Conservation (phyloP, 2,888 invertebrate genomes). For the Rotaria magnacalcarata region DNA sequence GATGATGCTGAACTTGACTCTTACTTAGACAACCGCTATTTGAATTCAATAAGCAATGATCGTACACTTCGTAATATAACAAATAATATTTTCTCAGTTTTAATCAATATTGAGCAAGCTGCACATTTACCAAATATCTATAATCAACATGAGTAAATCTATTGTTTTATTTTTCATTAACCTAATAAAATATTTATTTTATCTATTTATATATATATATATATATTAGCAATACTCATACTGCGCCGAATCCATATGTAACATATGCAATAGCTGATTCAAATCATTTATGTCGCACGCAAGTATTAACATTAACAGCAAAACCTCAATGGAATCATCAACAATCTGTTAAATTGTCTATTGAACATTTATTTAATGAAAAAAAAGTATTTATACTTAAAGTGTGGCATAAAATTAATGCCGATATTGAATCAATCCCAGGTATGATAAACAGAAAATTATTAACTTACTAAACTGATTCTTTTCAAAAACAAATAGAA, state of each 20-base stretch:
- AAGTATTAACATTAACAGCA: background rate
- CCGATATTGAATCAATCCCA: constrained; percentile 47
- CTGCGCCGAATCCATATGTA: constrained; percentile 21
- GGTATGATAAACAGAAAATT: constrained; percentile 49
- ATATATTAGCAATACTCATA: background rate
- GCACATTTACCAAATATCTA: constrained; percentile 40
- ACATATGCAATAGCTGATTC: constrained; percentile 24
- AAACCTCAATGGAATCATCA: constrained; percentile 44
- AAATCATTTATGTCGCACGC: constrained; percentile 1
- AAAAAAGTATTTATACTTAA: constrained; percentile 57
- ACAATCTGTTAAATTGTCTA: background rate
- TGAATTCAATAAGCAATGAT: background rate
- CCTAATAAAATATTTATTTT: background rate
- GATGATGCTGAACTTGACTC: constrained; percentile 20
- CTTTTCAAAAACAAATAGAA: background rate
- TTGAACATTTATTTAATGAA: constrained; percentile 50
- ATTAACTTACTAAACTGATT: background rate
- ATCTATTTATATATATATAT: no score
- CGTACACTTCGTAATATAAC: background rate
- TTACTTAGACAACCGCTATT: constrained; percentile 7
- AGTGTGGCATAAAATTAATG: constrained; percentile 56
- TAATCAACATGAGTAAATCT: constrained; percentile 30
- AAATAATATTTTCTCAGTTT: background rate
- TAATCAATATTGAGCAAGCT: constrained; percentile 43
- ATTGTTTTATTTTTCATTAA: constrained; percentile 24